Evolutionary conservation across 2,888 invertebrate genomes (phyloP).

Genomic region (Cheilosia vulpina): DNA sequence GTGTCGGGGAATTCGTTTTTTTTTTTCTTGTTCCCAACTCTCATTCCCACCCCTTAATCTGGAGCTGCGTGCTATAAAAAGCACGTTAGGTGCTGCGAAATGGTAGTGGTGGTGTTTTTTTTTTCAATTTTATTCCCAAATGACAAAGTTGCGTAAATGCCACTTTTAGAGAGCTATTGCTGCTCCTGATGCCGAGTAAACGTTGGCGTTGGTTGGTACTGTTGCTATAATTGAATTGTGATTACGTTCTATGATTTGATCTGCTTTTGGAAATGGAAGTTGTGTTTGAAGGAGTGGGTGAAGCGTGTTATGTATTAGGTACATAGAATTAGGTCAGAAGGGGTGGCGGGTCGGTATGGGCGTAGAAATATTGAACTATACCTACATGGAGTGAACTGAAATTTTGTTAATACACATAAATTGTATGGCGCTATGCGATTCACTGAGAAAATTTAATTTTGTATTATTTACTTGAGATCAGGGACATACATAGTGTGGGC

Average conservation of each 20-base stretch:
- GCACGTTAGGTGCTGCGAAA: conserved; percentile 43
- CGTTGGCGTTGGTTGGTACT: conserved; percentile 14
- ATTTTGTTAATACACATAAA: conserved; percentile 60
- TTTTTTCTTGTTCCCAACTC: conserved; percentile 10
- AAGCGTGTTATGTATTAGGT: not conserved
- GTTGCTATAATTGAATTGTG: conserved; percentile 73
- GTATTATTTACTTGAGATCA: conserved; percentile 57
- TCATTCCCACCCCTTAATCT: conserved; percentile 60
- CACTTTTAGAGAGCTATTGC: conserved; percentile 61
- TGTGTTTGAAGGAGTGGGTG: conserved; percentile 17
- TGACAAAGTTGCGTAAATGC: conserved; percentile 74
- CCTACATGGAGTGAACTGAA: conserved; percentile 5
- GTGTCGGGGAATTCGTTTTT: conserved; percentile 63
- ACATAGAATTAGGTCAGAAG: conserved; percentile 25
- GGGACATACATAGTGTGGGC: conserved; percentile 5
- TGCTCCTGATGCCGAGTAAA: conserved; percentile 8
- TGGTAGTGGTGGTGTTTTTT: conserved; percentile 15
- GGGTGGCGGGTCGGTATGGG: not conserved
- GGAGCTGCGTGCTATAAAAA: conserved; percentile 59
- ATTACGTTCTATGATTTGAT: conserved; percentile 74
- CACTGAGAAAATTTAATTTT: conserved; percentile 62
- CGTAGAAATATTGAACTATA: conserved; percentile 44
- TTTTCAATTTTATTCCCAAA: conserved; percentile 65
- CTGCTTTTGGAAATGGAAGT: conserved; percentile 59
- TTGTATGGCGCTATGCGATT: conserved; percentile 55